Conservation (phyloP, 2,888 invertebrate species). For the Nebria salina region DNA sequence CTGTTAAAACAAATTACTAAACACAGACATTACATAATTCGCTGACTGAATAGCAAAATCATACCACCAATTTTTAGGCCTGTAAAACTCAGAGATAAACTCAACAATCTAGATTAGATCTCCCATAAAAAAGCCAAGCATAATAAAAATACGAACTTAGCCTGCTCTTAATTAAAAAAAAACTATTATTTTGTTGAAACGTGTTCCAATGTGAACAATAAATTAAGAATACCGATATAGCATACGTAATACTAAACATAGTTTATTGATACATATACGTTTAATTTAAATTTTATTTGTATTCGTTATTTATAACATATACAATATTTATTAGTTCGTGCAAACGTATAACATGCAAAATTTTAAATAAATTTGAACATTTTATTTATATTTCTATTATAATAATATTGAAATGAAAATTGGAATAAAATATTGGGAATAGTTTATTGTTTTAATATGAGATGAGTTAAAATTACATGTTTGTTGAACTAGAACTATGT, state of each 20-base stretch:
- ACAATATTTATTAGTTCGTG: too few species aligned
- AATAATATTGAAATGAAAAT: too few species aligned
- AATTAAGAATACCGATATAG: not conserved
- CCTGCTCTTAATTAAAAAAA: not conserved
- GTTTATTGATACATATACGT: not conserved
- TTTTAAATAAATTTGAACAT: too few species aligned
- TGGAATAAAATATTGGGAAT: too few species aligned
- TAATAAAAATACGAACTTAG: not conserved
- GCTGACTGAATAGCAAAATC: conserved; percentile 14
- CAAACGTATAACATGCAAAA: too few species aligned
- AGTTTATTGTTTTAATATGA: too few species aligned
- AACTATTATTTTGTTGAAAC: not conserved
- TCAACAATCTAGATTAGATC: conserved; percentile 1
- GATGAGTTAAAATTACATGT: too few species aligned
- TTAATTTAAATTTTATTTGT: not conserved
- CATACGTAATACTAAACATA: not conserved
- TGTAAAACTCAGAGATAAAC: not conserved
- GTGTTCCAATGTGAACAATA: not conserved
- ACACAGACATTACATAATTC: conserved; percentile 25
- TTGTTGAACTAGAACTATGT: not conserved
- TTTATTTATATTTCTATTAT: too few species aligned
- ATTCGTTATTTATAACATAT: too few species aligned
- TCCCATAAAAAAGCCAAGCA: not conserved
- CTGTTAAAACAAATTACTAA: conserved; percentile 37
- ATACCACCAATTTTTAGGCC: not conserved